Conservation (phyloP, 1,140 invertebrate genomes). For the Mycetomoellerius zeteki region DNA sequence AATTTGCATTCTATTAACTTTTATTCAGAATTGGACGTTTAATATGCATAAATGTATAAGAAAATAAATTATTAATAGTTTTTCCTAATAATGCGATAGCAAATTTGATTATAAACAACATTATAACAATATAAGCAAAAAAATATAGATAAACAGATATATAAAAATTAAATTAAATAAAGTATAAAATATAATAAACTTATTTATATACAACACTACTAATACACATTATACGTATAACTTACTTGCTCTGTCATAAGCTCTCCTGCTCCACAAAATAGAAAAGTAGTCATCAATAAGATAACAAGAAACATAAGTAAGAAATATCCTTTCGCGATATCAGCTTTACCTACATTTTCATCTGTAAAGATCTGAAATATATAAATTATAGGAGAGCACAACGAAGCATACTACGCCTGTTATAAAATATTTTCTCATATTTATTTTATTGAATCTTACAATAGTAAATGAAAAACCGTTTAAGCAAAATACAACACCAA, state of each 20-base stretch:
- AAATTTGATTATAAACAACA: too few relatives aligned
- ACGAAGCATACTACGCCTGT: not conserved
- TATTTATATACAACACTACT: too few relatives aligned
- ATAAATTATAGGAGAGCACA: not conserved
- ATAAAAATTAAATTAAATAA: too few relatives aligned
- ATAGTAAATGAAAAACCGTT: conserved; percentile 2
- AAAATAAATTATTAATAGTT: too few relatives aligned
- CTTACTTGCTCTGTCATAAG: conserved; percentile 20
- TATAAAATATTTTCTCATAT: not conserved
- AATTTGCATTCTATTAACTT: too few relatives aligned
- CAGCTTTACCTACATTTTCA: too few relatives aligned
- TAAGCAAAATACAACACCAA: conserved; percentile 26
- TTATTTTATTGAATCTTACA: conserved; percentile 27
- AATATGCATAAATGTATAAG: too few relatives aligned
- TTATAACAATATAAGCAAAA: too few relatives aligned
- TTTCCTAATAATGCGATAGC: too few relatives aligned
- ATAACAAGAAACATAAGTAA: not conserved
- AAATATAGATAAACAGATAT: too few relatives aligned
- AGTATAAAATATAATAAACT: too few relatives aligned
- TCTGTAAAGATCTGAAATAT: not conserved
- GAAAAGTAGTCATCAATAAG: not conserved
- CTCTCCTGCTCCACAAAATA: conserved; percentile 14
- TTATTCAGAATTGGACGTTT: too few relatives aligned
- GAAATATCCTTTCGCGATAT: not conserved
- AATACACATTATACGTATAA: not conserved